Base-by-base conservation (phyloP, 2,888 invertebrate species). In the Candidula unifasciata region DNA sequence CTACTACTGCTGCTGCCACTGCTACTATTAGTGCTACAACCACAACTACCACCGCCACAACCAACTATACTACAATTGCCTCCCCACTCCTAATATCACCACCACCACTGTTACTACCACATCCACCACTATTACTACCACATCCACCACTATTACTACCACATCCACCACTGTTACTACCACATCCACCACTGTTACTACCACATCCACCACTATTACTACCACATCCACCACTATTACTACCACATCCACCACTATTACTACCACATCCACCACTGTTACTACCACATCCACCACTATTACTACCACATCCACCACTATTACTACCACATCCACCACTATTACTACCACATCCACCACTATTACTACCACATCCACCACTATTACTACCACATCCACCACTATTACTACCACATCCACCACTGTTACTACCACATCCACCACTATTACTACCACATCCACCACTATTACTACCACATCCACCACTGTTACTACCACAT, bases 121-220 rank as follows among this genome's bases (percentile, higher is more conserved):
- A 54, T 54, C 77, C 54, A 77, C 54, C 54, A 54, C 77, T 77
- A 77, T 27, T 77, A 77, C 77, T 77, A 77, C 77, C 54, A 77
- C 77, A 54, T 54, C 77, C 54, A 77, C 77, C 21, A 77, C 77
- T 77, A 54, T 54, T 77, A 54, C 54, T 52, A 77, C 77, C 54
- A 54, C 54, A 54, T 54, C 54, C 13, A 77, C 54, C 54, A 54
- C 52, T 77, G 21, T 27, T 77, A 77, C 52, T 77, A 77, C 77
- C 27, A 66, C 27, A 3, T 6, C n/a, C 27, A 30, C 66, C 13
- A 54, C 52, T 77, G 54, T 54, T 24, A 77, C 18, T 77, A 54
- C 73, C 27, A 30, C 66, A 6, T 6, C 66, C 3, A 66, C 66
- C 27, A 66, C 66, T 66, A 27, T 3, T 66, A 30, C 27, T 66